Conservation (phyloP, 1,140 invertebrate genomes). For the Drosophila lini region DNA sequence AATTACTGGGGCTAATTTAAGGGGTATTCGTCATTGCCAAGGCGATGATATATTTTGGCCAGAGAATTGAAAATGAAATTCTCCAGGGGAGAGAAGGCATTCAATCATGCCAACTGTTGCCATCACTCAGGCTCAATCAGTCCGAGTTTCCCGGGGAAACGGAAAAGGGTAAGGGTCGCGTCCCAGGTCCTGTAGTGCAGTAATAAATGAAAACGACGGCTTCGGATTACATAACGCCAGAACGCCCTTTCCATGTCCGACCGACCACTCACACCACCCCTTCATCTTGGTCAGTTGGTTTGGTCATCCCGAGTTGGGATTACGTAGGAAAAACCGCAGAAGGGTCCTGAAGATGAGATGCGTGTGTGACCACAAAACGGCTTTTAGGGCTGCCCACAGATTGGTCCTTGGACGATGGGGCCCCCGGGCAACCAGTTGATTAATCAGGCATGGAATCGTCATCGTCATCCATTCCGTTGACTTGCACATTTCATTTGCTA, state of each 20-base stretch:
- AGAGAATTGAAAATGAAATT: conserved; percentile 26
- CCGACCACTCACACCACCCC: neutral
- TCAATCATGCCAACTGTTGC: conserved; percentile 82
- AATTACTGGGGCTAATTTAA: conserved; percentile 74
- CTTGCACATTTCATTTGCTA: conserved; percentile 47
- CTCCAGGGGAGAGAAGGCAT: conserved; percentile 21
- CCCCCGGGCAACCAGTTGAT: conserved; percentile 40
- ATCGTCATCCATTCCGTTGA: conserved; percentile 37
- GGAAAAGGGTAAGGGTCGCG: conserved; percentile 45
- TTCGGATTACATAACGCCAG: conserved; percentile 73
- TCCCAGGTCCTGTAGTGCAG: conserved; percentile 13
- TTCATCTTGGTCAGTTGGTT: conserved; percentile 40
- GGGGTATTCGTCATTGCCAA: conserved; percentile 62
- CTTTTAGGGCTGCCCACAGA: conserved; percentile 38
- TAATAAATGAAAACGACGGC: conserved; percentile 55
- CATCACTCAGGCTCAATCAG: conserved; percentile 72
- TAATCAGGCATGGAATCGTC: conserved; percentile 60
- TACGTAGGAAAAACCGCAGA: conserved; percentile 51
- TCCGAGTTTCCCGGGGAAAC: conserved; percentile 38
- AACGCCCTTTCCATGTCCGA: conserved; percentile 36
- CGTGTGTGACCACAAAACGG: conserved; percentile 67
- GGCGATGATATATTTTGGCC: conserved; percentile 65
- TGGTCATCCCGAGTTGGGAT: conserved; percentile 27
- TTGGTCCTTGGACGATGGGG: neutral
- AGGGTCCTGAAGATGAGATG: conserved; percentile 25